phyloP scores from a whole-genome alignment of 2,797 vertebrate species.

The Semotilus atromaculatus region DNA sequence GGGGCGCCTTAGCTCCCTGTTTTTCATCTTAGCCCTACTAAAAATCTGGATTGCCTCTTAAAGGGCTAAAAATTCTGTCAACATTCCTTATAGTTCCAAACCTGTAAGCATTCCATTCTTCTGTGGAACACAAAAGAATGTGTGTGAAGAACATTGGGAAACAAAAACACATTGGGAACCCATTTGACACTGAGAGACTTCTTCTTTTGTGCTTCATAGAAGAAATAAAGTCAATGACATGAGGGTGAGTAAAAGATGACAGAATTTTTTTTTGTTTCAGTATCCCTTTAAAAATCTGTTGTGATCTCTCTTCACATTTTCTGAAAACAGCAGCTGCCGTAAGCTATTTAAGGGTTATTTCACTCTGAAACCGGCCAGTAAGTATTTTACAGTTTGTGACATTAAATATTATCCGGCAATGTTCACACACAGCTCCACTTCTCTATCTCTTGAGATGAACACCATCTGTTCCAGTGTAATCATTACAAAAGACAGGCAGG shows the following conservation, averaged over 20 bases:
- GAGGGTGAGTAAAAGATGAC: background rate
- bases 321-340: background rate
- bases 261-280: background rate
- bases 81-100: background rate
- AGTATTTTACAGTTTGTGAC: background rate
- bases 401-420: background rate
- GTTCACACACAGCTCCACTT: background rate
- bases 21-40: background rate
- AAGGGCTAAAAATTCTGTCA: background rate
- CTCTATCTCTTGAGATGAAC: background rate
- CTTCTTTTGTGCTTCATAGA: background rate
- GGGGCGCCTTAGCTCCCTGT: background rate
- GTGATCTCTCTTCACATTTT: background rate
- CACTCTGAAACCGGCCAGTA: background rate
- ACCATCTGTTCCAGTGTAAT: background rate
- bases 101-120: background rate
- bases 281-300: background rate
- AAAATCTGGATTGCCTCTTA: background rate
- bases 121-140: background rate
- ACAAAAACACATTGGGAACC: background rate
- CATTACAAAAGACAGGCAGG: background rate
- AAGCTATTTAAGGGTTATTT: background rate
- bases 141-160: background rate
- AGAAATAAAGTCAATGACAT: background rate
- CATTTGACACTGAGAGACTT: background rate